Evolutionary conservation across 2,113 vertebrate species (phyloP), one percentile per base, ranked within the genome.

Genomic region (Octodon degus): DNA sequence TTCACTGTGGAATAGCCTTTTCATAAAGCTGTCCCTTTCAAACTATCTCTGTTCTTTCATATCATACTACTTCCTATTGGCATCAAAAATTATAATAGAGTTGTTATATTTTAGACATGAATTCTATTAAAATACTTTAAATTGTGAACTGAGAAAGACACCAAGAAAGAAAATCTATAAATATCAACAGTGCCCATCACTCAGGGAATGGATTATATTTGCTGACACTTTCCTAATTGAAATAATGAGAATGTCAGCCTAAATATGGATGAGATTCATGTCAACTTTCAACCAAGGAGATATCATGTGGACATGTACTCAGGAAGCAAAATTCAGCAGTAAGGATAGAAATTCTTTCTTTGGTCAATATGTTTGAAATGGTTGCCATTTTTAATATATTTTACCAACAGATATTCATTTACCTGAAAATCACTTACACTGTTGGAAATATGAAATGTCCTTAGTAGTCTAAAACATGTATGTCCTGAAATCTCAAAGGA

Each of bases 301-400:
- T 89, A 40, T 1, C 25, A 83, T 43, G 25, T 24, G 62, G 30
- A 65, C 58, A 62, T 24, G 58, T 86, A 65, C 94, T 96, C 68
- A 93, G 14, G 67, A 88, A 47, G 43, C 32, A 63, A 7, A 40
- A 43, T 85, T 90, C 76, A 90, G 17, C 22, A 68, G 32, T 37
- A 95, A 96, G 53, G 70, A 11, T 65, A 79, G 53, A 96, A 96
- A 87, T 93, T 65, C 34, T 74, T 96, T 93, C 62, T 91, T 7
- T 4, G 30, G 37, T 83, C 97, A 93, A 90, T 62, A 89, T 65
- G 11, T 85, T 97, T 97, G 93, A 90, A 62, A 84, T 40, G 79
- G 43, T 85, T 98, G 60, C 76, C 95, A 95, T 65, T 93, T 97
- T 97, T 96, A 96, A 94, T 96, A 58, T 88, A 50, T 62, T 96